A percentile compares a stretch with the other conserved stretches of the same genome.
Conservation (phyloP, 2,797 vertebrate genomes). For the Aulostomus chinensis region DNA sequence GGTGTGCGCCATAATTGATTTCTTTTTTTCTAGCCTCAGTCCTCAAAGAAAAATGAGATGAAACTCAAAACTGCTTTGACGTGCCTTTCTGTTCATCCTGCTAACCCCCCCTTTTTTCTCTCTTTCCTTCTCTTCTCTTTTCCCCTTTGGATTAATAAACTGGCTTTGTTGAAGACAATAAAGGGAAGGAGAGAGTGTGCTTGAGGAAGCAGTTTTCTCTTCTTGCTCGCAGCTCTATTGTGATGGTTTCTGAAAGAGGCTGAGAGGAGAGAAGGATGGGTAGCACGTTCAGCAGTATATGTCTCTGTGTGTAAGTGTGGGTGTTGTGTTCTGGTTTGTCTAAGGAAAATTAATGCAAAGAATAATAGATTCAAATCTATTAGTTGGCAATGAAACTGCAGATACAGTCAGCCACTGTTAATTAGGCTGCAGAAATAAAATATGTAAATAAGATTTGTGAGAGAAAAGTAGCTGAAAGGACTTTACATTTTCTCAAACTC, state of each 20-base stretch:
- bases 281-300: no score
- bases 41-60: slow-evolving; percentile 84
- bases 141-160: slow-evolving; percentile 82
- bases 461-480: slow-evolving; percentile 34
- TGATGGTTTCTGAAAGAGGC: slow-evolving; percentile 54
- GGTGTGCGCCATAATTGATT: slow-evolving; percentile 99
- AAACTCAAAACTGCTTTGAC: slow-evolving; percentile 83
- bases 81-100: slow-evolving; percentile 71
- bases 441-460: slow-evolving; percentile 57
- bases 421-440: slow-evolving; percentile 66
- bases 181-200: slow-evolving; percentile 69
- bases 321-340: slow-evolving; percentile 57
- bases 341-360: slow-evolving; percentile 68
- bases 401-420: slow-evolving; percentile 57
- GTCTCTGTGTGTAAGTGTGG: slow-evolving; percentile 12
- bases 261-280: slow-evolving; percentile 39
- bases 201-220: slow-evolving; percentile 78
- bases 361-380: slow-evolving; percentile 76
- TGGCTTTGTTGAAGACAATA: slow-evolving; percentile 83
- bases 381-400: slow-evolving; percentile 63
- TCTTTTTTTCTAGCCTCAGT: slow-evolving; percentile 83
- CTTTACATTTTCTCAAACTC: slow-evolving; percentile 15
- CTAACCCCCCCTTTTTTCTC: slow-evolving; percentile 33
- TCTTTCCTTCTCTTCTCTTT: slow-evolving; percentile 43
- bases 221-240: slow-evolving; percentile 65